Conservation (phyloP, 2,888 invertebrate species). For the Shargacucullia verbasci region DNA sequence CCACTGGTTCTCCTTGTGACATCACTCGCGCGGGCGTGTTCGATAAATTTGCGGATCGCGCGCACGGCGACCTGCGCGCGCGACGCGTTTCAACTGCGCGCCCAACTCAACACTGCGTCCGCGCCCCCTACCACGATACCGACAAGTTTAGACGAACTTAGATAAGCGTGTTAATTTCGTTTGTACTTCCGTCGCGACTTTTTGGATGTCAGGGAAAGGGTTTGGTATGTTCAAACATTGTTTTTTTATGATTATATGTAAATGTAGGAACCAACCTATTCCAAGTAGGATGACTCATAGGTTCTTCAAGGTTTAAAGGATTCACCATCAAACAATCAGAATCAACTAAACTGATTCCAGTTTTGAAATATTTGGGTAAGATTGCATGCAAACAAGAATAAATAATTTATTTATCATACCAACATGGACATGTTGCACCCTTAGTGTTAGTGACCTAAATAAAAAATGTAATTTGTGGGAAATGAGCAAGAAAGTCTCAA, state of each 20-base stretch:
- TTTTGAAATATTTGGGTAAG: too few species aligned
- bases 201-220: slow-evolving; percentile 39
- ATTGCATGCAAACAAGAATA: too few species aligned
- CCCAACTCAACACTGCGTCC: slow-evolving; percentile 49
- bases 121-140: slow-evolving; percentile 60
- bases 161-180: slow-evolving; percentile 70
- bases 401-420: too few species aligned
- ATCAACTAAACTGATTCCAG: too few species aligned
- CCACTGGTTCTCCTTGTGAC: slow-evolving; percentile 75
- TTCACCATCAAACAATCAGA: slow-evolving; percentile 11
- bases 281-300: background rate
- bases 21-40: slow-evolving; percentile 77
- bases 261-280: background rate
- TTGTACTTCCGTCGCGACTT: slow-evolving; percentile 63
- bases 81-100: slow-evolving; percentile 76
- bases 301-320: slow-evolving; percentile 11
- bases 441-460: too few species aligned
- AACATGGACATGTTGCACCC: too few species aligned
- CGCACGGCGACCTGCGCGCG: slow-evolving; percentile 79
- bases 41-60: slow-evolving; percentile 60
- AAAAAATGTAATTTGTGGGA: too few species aligned
- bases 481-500: too few species aligned
- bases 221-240: slow-evolving; percentile 21
- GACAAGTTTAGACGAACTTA: slow-evolving; percentile 62
- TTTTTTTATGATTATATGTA: slow-evolving; percentile 4